Evolutionary conservation across 2,113 vertebrate genomes (phyloP).

Genomic region (Pedionomus torquatus): DNA sequence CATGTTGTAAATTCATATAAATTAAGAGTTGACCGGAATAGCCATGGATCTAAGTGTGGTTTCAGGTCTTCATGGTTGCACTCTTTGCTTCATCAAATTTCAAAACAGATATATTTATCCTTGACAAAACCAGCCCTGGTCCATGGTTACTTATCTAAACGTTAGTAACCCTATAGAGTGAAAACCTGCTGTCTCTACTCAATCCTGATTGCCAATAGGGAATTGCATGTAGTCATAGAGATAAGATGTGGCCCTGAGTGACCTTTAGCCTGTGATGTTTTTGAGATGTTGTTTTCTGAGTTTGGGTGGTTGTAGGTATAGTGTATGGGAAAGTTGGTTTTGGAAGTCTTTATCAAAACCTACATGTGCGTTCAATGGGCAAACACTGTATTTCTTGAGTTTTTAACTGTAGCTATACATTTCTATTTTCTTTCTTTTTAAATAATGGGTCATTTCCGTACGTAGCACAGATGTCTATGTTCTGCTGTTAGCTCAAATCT

Average conservation of each 20-base stretch:
- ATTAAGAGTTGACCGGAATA: not conserved
- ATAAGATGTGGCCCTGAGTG: not conserved
- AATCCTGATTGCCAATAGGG: not conserved
- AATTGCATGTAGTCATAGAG: not conserved
- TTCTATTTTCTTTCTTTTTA: not conserved
- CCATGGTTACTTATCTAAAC: not conserved
- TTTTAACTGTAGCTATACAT: rapidly evolving
- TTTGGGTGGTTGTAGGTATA: not conserved
- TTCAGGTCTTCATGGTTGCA: not conserved
- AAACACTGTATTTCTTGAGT: not conserved
- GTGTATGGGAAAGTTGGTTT: not conserved
- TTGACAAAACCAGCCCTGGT: not conserved
- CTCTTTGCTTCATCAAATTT: not conserved
- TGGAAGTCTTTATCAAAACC: not conserved
- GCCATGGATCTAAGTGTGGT: not conserved
- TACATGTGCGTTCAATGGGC: not conserved
- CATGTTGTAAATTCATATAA: not conserved
- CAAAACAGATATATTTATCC: not conserved
- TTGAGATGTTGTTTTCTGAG: not conserved
- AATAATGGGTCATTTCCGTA: not conserved
- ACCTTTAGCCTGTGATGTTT: not conserved
- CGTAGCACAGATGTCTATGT: not conserved
- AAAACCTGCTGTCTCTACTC: not conserved
- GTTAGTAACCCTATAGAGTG: not conserved
- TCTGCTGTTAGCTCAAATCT: not conserved